A percentile compares a stretch with the other conserved stretches of the same genome.
phyloP scores from a whole-genome alignment of 1,140 invertebrate species.

The Teleogryllus occipitalis region DNA sequence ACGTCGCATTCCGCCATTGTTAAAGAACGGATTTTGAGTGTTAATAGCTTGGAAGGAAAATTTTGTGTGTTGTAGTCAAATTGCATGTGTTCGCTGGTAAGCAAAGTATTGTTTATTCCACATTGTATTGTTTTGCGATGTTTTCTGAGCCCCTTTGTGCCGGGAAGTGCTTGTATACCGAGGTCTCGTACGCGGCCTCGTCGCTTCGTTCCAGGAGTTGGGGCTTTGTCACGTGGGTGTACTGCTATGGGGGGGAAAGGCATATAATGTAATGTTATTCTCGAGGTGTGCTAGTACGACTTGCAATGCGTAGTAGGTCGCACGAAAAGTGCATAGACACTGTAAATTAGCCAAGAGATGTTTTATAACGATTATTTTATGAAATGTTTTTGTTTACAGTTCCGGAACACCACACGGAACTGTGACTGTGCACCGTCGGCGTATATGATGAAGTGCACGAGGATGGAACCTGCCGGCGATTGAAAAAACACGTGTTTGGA shows the following conservation, averaged over 20 bases:
- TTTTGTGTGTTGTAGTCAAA: not conserved
- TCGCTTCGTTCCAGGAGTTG: conserved; percentile 14
- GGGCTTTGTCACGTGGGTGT: conserved; percentile 21
- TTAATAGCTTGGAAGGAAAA: conserved; percentile 11
- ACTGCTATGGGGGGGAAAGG: not conserved
- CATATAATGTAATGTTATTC: conserved; percentile 8
- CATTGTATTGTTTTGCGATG: not conserved
- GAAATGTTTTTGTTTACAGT: conserved; percentile 10
- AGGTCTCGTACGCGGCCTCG: conserved; percentile 13
- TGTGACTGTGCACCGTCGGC: not conserved
- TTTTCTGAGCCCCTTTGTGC: not conserved
- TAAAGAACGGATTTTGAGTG: not conserved
- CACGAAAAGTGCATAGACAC: not conserved
- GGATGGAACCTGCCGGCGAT: conserved; percentile 13
- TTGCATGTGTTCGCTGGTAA: conserved; percentile 12
- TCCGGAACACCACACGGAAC: not conserved
- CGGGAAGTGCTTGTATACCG: not conserved
- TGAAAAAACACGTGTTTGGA: conserved; percentile 8
- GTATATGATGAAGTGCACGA: not conserved
- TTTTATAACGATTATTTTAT: not conserved
- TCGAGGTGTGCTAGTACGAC: not conserved
- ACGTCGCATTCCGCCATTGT: conserved; percentile 22
- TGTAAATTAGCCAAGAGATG: not conserved
- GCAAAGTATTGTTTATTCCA: not conserved
- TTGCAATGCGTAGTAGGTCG: not conserved